Conservation (phyloP, 2,113 vertebrate species). For the Lamprotornis superbus region DNA sequence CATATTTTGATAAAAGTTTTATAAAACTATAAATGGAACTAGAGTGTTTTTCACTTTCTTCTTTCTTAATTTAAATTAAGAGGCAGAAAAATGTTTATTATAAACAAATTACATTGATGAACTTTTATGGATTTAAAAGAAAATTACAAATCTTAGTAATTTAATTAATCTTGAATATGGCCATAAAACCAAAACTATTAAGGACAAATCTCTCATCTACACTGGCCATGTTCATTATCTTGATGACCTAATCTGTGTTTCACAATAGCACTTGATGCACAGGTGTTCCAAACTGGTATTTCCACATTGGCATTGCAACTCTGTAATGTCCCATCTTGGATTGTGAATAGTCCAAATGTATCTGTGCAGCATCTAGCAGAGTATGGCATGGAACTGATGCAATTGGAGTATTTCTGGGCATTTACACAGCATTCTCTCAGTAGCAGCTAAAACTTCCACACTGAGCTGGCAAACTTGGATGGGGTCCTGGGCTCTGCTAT, state of each 20-base stretch:
- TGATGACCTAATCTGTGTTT: neutral
- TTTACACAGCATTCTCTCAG: neutral
- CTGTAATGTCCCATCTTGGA: neutral
- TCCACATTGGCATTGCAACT: neutral
- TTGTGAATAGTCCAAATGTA: neutral
- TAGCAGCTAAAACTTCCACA: neutral
- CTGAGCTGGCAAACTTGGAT: neutral
- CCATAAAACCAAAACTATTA: neutral
- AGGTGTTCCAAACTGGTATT: neutral
- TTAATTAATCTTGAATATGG: neutral
- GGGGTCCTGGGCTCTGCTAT: neutral
- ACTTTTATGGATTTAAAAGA: neutral
- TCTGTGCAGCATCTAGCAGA: neutral
- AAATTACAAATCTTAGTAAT: neutral
- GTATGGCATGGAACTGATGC: neutral
- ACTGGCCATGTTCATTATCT: neutral
- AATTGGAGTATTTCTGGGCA: neutral
- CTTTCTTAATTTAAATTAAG: neutral
- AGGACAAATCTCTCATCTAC: neutral
- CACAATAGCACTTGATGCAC: neutral
- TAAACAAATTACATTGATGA: neutral
- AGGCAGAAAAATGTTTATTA: neutral
- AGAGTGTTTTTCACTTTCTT: neutral
- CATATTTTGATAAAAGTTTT: neutral
- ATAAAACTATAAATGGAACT: neutral